phyloP scores from a whole-genome alignment of 2,888 invertebrate genomes.

The Drosophila vallismaia region DNA sequence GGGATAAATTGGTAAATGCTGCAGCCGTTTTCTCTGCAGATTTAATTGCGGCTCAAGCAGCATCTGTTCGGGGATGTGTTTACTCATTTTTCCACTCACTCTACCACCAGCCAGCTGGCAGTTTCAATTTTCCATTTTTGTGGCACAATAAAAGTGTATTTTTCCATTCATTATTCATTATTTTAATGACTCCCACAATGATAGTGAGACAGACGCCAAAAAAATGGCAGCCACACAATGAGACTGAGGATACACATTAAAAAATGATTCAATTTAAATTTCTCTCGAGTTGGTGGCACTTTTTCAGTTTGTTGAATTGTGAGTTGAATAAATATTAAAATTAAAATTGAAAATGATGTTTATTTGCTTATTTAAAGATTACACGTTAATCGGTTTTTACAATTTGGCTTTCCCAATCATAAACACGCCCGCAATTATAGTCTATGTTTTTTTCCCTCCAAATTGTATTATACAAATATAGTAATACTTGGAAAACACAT shows the following conservation, averaged over 20 bases:
- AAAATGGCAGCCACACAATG: constrained; percentile 7
- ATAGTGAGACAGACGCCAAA: constrained; percentile 46
- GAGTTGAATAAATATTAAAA: neutral
- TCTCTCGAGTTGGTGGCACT: neutral
- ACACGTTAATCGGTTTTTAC: constrained; percentile 24
- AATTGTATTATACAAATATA: neutral
- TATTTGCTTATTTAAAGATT: constrained; percentile 17
- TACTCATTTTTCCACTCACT: constrained; percentile 19
- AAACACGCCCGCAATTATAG: constrained; percentile 9
- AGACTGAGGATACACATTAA: constrained; percentile 1
- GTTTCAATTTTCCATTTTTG: constrained; percentile 54
- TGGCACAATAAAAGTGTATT: constrained; percentile 59
- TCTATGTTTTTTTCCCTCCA: neutral
- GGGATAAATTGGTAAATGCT: constrained; percentile 64
- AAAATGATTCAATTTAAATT: constrained; percentile 44
- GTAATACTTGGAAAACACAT: neutral
- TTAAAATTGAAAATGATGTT: constrained; percentile 18
- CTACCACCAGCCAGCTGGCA: constrained; percentile 11
- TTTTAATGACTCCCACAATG: constrained; percentile 53
- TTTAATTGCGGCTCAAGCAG: constrained; percentile 67
- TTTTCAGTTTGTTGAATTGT: constrained; percentile 8
- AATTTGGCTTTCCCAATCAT: constrained; percentile 8
- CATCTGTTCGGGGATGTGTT: constrained; percentile 9
- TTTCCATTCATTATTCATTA: constrained; percentile 66
- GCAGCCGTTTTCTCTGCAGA: constrained; percentile 3